Percentiles rank a stretch among this genome's conserved stretches.
phyloP scores from a whole-genome alignment of 2,797 vertebrate genomes.

The Spinibarbus caldwelli region DNA sequence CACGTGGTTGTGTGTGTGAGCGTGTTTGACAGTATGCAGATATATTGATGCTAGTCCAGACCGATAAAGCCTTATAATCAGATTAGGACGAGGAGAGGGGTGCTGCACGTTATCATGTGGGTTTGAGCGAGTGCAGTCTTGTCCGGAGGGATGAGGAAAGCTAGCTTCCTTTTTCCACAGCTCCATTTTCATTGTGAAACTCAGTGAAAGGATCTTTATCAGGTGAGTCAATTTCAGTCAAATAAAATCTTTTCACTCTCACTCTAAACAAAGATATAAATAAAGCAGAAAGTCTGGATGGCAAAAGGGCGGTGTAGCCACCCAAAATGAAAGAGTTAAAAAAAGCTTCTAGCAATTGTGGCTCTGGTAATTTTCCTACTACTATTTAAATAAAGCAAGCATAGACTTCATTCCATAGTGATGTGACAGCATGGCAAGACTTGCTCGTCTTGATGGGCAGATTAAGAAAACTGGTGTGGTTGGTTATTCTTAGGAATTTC shows the following conservation, averaged over 20 bases:
- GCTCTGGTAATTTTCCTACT: conserved; percentile 19
- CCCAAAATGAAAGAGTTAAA: neutral
- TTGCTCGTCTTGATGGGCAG: conserved; percentile 53
- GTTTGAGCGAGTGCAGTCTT: conserved; percentile 27
- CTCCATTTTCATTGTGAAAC: conserved; percentile 44
- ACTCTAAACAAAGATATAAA: conserved; percentile 8
- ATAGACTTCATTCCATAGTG: conserved; percentile 43
- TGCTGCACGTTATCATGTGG: conserved; percentile 17
- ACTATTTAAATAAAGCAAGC: conserved; percentile 22
- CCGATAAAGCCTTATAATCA: conserved; percentile 75
- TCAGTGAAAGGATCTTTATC: conserved; percentile 24
- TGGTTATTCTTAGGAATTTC: conserved; percentile 42
- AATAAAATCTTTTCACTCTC: conserved; percentile 4
- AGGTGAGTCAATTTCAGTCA: conserved; percentile 42
- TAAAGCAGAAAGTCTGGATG: conserved; percentile 8
- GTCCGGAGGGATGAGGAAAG: conserved; percentile 8
- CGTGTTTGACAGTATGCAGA: conserved; percentile 68
- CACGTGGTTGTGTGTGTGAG: neutral
- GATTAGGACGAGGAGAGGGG: conserved; percentile 71
- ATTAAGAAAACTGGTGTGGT: conserved; percentile 56
- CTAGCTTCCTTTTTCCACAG: conserved; percentile 26
- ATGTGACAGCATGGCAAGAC: conserved; percentile 48
- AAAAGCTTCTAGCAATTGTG: neutral
- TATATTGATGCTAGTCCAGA: conserved; percentile 72
- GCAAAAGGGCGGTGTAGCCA: neutral